Percentiles rank a stretch among this genome's conserved stretches.
Conservation (phyloP, 2,888 invertebrate species). For the Chrysolina americana region DNA sequence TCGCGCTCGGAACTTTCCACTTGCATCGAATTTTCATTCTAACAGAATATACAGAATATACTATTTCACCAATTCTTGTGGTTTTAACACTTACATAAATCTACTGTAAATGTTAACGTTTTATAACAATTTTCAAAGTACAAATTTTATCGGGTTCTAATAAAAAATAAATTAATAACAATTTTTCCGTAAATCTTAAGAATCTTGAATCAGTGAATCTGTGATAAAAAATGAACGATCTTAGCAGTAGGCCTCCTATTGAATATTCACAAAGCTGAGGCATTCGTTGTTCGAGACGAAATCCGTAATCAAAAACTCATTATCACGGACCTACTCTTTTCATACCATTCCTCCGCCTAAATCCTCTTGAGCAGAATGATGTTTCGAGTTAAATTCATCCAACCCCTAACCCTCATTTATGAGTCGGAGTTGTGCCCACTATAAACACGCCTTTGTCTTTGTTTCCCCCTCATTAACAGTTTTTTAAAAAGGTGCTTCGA, state of each 20-base stretch:
- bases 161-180: not conserved
- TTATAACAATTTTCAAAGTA: too few relatives aligned
- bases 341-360: slow-evolving; percentile 27
- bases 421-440: slow-evolving; percentile 45
- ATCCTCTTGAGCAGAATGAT: slow-evolving; percentile 52
- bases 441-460: slow-evolving; percentile 51
- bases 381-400: slow-evolving; percentile 54
- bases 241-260: slow-evolving; percentile 5
- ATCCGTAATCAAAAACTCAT: slow-evolving; percentile 66
- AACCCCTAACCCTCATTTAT: slow-evolving; percentile 45
- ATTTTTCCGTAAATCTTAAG: too few relatives aligned
- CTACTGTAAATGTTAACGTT: too few relatives aligned
- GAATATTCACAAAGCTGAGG: slow-evolving; percentile 5
- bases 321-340: slow-evolving; percentile 51
- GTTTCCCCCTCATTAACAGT: slow-evolving; percentile 50
- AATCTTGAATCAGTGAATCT: too few relatives aligned
- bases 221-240: not conserved
- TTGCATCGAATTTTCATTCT: too few relatives aligned
- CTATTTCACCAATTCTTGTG: too few relatives aligned
- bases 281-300: slow-evolving; percentile 43
- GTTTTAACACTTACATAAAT: too few relatives aligned
- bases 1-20: too few relatives aligned
- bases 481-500: slow-evolving; percentile 47
- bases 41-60: too few relatives aligned
- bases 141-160: not conserved